These are phyloP conservation scores for Sphaerodactylus townsendi DNA, from an alignment of 2,113 vertebrate genomes.

Conservation along the genomic window DNA sequence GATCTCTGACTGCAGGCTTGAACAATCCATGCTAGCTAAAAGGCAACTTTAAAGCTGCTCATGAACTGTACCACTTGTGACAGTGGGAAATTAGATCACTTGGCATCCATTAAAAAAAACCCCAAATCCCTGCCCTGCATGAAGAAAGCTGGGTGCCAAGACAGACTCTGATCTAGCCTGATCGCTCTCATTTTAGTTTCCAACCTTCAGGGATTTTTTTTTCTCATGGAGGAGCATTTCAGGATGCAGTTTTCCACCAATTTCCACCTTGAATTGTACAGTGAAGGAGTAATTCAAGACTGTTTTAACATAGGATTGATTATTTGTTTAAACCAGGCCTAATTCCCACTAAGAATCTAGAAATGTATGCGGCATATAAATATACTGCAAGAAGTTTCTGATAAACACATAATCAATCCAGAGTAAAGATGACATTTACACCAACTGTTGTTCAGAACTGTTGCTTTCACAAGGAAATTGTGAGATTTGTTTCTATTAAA, in stretches of 20 bases:
- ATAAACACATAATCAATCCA: constrained; percentile 7
- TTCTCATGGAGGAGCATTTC: not conserved
- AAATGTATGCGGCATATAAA: not conserved
- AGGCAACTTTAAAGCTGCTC: not conserved
- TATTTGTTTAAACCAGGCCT: not conserved
- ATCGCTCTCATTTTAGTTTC: not conserved
- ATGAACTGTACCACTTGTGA: not conserved
- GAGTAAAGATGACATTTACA: constrained; percentile 9
- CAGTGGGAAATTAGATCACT: not conserved
- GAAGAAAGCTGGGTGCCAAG: not conserved
- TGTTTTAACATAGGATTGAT: not conserved
- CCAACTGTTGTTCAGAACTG: constrained; percentile 14
- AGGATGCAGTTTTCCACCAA: not conserved
- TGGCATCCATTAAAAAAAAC: not conserved
- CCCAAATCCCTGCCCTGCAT: not conserved
- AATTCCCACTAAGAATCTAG: not conserved
- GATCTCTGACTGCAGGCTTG: too few relatives aligned
- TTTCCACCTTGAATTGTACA: not conserved
- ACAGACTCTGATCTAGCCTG: not conserved
- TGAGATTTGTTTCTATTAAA: constrained; percentile 33
- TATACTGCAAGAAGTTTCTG: not conserved
- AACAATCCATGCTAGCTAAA: not conserved
- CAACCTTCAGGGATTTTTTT: not conserved
- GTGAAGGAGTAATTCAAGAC: not conserved
- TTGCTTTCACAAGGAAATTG: constrained; percentile 14